Evolutionary conservation across 2,797 vertebrate species (phyloP), one percentile per base, ranked within the genome.

Genomic region (Diplodus puntazzo): DNA sequence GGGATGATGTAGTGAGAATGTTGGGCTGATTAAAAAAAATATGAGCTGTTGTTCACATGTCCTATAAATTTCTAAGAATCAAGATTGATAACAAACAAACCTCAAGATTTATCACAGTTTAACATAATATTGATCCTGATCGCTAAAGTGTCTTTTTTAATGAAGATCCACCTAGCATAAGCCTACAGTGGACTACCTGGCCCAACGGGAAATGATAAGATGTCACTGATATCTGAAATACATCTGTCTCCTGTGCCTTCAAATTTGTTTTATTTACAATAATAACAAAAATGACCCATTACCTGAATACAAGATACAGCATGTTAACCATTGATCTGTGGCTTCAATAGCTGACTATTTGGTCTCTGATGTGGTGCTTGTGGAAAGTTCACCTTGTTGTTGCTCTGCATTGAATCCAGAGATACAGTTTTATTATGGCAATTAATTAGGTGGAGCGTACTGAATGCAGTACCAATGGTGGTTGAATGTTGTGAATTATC

Each of bases 21-120:
- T 16, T 17, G 5, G 13, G 50, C 39, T 74, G 14, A 55, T 69
- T 21, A 16, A 17, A 71, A 52, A 46, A 45, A 69, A 8, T 34
- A 68, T 43, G 21, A 48, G 58, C 46, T 43, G 50, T 14, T 25
- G 23, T 25, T 73, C 42, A 62, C 2, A 1, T 61, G 11, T 23
- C n/a, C 46, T 18, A 54, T 45, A 18, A 58, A 73, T 46, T 46
- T 43, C 53, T 60, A 53, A 65, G 64, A 59, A 69, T 67, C 66
- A 82, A 42, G 21, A 27, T 27, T 27, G 3, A 27, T 27, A 3
- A 27, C 27, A 27, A 3, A 27, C 27, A 27, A 27, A 27, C 27
- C 27, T 27, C 3, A 27, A 27, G 3, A 23, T 16, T 66, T 34
- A 73, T 49, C 39, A 34, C 58, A 54, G 25, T 61, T 61, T 21